These are phyloP conservation scores for Polietes domitor DNA, from an alignment of 2,888 invertebrate genomes.

Conservation along the genomic window DNA sequence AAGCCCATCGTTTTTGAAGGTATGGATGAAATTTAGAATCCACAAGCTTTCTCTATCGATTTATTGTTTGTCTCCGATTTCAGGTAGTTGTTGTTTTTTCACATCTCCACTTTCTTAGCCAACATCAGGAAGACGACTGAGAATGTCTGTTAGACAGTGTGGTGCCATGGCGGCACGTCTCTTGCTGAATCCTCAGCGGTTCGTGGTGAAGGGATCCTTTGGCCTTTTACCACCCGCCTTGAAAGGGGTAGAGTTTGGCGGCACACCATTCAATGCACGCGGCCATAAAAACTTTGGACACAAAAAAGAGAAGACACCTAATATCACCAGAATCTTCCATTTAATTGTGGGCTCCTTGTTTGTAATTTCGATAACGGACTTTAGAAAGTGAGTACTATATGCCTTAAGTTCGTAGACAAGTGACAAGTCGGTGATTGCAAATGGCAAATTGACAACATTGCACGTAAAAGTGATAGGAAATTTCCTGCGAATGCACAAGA, in stretches of 20 bases:
- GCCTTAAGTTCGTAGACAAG: too few relatives aligned
- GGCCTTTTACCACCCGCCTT: slow-evolving; percentile 11
- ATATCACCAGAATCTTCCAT: slow-evolving; percentile 80
- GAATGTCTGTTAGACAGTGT: slow-evolving; percentile 72
- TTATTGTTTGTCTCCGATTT: neutral
- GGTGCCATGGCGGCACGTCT: slow-evolving; percentile 66
- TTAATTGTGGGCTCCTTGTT: slow-evolving; percentile 78
- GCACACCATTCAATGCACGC: slow-evolving; percentile 69
- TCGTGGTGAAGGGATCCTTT: slow-evolving; percentile 23
- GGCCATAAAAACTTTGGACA: slow-evolving; percentile 83
- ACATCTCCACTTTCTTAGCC: neutral
- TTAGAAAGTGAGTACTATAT: slow-evolving; percentile 81
- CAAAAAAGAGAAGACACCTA: slow-evolving; percentile 79
- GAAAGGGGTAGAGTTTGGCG: neutral
- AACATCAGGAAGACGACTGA: neutral
- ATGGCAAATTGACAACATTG: too few relatives aligned
- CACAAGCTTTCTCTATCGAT: neutral
- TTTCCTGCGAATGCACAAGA: too few relatives aligned
- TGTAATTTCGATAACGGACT: slow-evolving; percentile 79
- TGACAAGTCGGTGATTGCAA: too few relatives aligned
- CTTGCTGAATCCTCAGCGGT: slow-evolving; percentile 38
- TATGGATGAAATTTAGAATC: neutral
- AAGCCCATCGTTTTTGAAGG: neutral
- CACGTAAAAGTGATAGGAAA: too few relatives aligned
- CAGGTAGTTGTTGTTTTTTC: slow-evolving; percentile 31